Percentiles rank a stretch among this genome's conserved stretches.
Evolutionary conservation across 2,113 vertebrate species (phyloP).

Genomic region (Lasiurus borealis): DNA sequence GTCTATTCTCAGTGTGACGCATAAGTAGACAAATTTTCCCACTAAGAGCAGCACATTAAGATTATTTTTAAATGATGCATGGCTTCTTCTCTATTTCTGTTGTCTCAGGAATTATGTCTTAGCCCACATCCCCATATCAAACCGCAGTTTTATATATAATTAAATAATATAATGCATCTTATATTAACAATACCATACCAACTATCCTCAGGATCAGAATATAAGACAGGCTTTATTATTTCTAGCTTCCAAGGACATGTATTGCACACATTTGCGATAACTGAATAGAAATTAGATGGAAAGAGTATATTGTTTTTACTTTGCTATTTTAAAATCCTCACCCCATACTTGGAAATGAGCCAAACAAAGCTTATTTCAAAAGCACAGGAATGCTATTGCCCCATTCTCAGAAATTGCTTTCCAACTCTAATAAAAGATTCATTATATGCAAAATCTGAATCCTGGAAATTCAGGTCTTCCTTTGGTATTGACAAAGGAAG

Average conservation of each 20-base stretch:
- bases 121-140: conserved; percentile 37
- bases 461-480: conserved; percentile 37
- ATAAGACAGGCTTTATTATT: conserved; percentile 42
- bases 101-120: conserved; percentile 50
- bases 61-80: conserved; percentile 76
- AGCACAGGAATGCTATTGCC: conserved; percentile 10
- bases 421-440: conserved; percentile 29
- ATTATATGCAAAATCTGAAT: conserved; percentile 63
- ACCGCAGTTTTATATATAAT: conserved; percentile 71
- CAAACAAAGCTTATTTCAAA: conserved; percentile 56
- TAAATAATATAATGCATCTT: conserved; percentile 57
- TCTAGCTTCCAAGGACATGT: conserved; percentile 16
- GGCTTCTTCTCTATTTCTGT: conserved; percentile 59
- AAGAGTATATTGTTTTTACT: conserved; percentile 49
- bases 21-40: conserved; percentile 58
- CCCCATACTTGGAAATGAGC: neutral
- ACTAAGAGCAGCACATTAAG: conserved; percentile 58
- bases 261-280: conserved; percentile 54
- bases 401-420: conserved; percentile 33
- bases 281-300: conserved; percentile 52
- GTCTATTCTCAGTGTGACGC: conserved; percentile 13
- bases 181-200: conserved; percentile 26
- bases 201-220: neutral
- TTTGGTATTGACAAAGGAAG: conserved; percentile 28
- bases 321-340: conserved; percentile 46